phyloP scores from a whole-genome alignment of 2,113 vertebrate species.

The Manacus vitellinus region DNA sequence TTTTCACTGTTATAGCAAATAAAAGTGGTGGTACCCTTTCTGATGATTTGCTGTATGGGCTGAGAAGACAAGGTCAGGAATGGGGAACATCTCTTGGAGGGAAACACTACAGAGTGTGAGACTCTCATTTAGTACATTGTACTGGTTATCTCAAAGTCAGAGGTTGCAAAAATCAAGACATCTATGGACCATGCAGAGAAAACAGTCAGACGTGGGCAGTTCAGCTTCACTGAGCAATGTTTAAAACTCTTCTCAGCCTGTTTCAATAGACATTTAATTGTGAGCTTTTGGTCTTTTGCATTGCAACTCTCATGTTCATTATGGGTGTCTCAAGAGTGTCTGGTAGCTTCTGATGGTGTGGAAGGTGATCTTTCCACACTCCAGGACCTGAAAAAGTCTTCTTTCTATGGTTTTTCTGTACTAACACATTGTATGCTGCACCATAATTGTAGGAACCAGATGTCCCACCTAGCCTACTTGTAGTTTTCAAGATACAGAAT shows the following conservation, averaged over 20 bases:
- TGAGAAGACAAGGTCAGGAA: not conserved
- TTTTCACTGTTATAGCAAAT: not conserved
- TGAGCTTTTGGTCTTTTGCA: not conserved
- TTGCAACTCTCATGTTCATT: not conserved
- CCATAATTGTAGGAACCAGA: not conserved
- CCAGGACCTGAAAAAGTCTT: not conserved
- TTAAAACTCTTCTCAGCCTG: not conserved
- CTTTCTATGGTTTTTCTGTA: not conserved
- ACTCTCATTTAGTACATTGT: not conserved
- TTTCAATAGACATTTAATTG: not conserved
- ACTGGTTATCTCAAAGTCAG: not conserved
- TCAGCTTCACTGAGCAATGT: not conserved
- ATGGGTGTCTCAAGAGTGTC: not conserved
- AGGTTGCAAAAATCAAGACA: not conserved
- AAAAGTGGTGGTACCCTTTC: not conserved
- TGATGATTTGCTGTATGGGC: not conserved
- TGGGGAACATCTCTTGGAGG: not conserved
- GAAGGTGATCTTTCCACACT: not conserved
- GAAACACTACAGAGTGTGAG: not conserved
- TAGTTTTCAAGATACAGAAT: not conserved
- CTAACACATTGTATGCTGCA: not conserved
- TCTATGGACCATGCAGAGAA: not conserved
- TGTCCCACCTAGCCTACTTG: not conserved
- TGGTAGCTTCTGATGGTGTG: not conserved
- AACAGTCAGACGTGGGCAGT: not conserved